Evolutionary conservation across 2,888 invertebrate genomes (phyloP).

Genomic region (Temnothorax rugatulus): DNA sequence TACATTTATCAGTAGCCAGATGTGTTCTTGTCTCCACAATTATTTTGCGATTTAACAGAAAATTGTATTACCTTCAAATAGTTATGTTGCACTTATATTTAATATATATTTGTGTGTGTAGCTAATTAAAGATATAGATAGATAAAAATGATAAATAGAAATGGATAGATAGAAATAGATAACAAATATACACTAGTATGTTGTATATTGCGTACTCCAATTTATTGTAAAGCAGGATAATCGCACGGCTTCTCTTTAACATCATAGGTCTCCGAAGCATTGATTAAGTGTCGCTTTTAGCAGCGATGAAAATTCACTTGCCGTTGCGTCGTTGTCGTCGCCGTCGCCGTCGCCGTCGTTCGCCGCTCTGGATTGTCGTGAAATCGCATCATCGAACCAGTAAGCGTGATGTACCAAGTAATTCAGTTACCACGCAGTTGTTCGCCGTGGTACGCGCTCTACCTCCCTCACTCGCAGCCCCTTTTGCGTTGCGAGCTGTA

Average conservation of each 20-base stretch:
- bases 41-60: not conserved
- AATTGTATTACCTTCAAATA: not conserved
- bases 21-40: not conserved
- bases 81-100: not conserved
- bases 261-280: constrained; percentile 21
- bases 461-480: constrained; percentile 51
- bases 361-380: constrained; percentile 80
- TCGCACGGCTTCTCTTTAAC: constrained; percentile 27
- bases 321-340: constrained; percentile 58
- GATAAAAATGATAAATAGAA: too few species aligned
- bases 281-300: constrained; percentile 54
- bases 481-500: constrained; percentile 52
- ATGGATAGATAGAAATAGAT: not conserved
- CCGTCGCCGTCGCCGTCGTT: constrained; percentile 73
- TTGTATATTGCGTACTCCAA: not conserved
- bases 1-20: not conserved
- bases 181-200: not conserved
- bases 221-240: not conserved
- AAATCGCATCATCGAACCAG: constrained; percentile 83
- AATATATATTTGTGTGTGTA: not conserved
- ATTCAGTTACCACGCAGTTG: constrained; percentile 84
- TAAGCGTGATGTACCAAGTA: constrained; percentile 84
- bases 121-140: not conserved
- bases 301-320: constrained; percentile 51
- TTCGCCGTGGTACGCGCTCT: constrained; percentile 72